A percentile compares a stretch with the other conserved stretches of the same genome.
phyloP scores from a whole-genome alignment of 2,888 invertebrate species.

The Aphodius sticticus region DNA sequence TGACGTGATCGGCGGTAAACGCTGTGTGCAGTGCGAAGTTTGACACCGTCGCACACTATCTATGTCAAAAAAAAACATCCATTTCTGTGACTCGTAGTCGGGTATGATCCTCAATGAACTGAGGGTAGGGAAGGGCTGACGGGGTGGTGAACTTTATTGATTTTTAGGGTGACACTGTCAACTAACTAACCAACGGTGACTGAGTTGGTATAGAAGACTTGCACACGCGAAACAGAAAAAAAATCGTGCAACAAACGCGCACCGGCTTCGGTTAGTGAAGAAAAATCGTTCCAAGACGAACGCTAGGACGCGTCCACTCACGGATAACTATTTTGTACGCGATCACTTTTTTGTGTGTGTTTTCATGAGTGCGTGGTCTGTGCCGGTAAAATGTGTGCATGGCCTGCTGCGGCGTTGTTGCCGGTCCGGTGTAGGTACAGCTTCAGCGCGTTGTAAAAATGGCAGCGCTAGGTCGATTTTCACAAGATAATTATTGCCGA shows the following conservation, averaged over 20 bases:
- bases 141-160: slow-evolving; percentile 68
- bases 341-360: slow-evolving; percentile 41
- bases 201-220: slow-evolving; percentile 63
- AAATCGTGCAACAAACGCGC: slow-evolving; percentile 28
- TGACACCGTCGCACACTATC: slow-evolving; percentile 30
- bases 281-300: slow-evolving; percentile 8
- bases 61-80: slow-evolving; percentile 27
- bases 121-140: slow-evolving; percentile 59
- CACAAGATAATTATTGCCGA: slow-evolving; percentile 63
- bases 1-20: slow-evolving; percentile 43
- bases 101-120: slow-evolving; percentile 57
- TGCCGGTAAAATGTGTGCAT: slow-evolving; percentile 58
- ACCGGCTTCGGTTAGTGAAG: slow-evolving; percentile 11
- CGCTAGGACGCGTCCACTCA: slow-evolving; percentile 8
- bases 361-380: slow-evolving; percentile 53
- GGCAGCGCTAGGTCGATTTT: slow-evolving; percentile 62
- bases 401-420: slow-evolving; percentile 51
- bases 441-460: slow-evolving; percentile 62
- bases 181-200: slow-evolving; percentile 66
- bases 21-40: slow-evolving; percentile 48
- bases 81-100: slow-evolving; percentile 33
- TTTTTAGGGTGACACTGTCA: slow-evolving; percentile 74
- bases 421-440: slow-evolving; percentile 59
- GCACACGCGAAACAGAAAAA: slow-evolving; percentile 60
- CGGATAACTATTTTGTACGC: too few relatives aligned